Evolutionary conservation across 2,797 vertebrate species (phyloP).

Genomic region (Hafferia zeledoni): DNA sequence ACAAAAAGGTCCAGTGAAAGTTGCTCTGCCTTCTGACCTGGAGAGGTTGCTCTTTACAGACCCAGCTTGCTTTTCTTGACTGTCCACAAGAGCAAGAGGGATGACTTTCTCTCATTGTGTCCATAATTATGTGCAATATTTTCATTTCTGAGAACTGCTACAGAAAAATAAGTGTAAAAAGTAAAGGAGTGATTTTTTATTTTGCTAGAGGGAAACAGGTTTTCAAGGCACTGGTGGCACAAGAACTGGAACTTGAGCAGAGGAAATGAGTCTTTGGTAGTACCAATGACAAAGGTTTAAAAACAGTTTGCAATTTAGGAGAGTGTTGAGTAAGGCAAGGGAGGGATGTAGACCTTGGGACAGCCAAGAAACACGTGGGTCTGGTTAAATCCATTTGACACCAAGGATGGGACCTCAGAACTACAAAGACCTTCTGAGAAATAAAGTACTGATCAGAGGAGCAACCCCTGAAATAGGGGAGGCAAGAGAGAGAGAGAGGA

Average conservation of each 20-base stretch:
- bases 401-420: neutral
- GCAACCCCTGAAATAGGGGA: neutral
- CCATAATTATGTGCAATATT: neutral
- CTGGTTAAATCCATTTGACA: neutral
- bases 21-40: neutral
- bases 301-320: neutral
- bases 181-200: neutral
- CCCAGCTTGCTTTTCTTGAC: neutral
- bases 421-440: neutral
- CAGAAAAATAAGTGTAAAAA: neutral
- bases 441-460: neutral
- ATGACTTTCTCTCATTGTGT: neutral
- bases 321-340: neutral
- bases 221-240: neutral
- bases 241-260: neutral
- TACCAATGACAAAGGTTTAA: neutral
- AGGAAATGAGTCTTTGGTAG: neutral
- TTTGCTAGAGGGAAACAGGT: neutral
- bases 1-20: neutral
- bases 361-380: neutral
- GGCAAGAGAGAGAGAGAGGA: neutral
- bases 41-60: neutral
- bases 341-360: neutral
- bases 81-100: neutral
- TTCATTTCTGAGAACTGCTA: neutral